A percentile compares a stretch with the other conserved stretches of the same genome.
Conservation (phyloP, 1,140 invertebrate genomes). For the Cotesia vestalis region DNA sequence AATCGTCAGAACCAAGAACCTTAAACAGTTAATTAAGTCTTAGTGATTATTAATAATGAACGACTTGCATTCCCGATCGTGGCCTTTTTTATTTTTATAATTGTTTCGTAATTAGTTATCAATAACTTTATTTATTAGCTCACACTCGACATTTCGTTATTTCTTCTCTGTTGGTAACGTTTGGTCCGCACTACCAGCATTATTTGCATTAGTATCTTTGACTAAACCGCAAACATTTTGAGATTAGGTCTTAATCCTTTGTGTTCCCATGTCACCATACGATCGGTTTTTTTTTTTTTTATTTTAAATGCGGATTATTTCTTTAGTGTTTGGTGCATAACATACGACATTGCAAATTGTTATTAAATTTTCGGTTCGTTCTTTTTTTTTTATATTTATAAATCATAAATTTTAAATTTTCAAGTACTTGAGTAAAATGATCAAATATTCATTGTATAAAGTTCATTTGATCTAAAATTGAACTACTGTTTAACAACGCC, state of each 20-base stretch:
- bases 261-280: conserved; percentile 53
- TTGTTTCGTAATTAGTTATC: too few species aligned
- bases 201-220: conserved; percentile 43
- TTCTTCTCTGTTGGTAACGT: conserved; percentile 53
- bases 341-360: conserved; percentile 21
- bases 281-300: conserved; percentile 49
- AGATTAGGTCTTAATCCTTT: conserved; percentile 50
- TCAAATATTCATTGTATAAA: too few species aligned
- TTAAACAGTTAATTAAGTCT: conserved; percentile 40
- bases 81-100: conserved; percentile 43
- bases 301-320: neutral
- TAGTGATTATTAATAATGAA: conserved; percentile 49
- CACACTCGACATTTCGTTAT: conserved; percentile 40
- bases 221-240: conserved; percentile 56
- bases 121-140: conserved; percentile 11
- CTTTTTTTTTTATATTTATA: neutral
- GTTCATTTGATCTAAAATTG: too few species aligned
- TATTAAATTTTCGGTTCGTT: neutral
- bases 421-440: neutral
- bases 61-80: conserved; percentile 54
- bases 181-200: conserved; percentile 65
- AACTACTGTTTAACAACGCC: too few species aligned
- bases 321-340: neutral
- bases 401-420: neutral
- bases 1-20: conserved; percentile 22